Evolutionary conservation across 2,113 vertebrate genomes (phyloP).

Genomic region (Copsychus sechellarum): DNA sequence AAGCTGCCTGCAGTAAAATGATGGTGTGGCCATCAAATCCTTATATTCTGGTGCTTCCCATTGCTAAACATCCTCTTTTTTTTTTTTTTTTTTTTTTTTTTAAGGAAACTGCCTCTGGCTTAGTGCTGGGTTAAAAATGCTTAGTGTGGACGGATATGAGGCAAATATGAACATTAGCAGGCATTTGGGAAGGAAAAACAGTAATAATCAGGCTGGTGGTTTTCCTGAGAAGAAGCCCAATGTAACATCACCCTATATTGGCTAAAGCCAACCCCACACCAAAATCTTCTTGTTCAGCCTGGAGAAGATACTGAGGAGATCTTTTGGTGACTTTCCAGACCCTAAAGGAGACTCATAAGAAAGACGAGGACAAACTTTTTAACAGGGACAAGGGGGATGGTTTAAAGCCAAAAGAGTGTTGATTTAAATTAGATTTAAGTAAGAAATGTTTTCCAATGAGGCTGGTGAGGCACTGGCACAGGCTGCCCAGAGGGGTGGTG

Average conservation of each 20-base stretch:
- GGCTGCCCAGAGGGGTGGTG: not conserved
- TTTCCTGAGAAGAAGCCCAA: not conserved
- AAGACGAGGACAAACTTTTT: not conserved
- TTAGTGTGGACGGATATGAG: not conserved
- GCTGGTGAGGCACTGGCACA: not conserved
- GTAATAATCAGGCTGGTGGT: rapidly evolving
- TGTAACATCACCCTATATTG: not conserved
- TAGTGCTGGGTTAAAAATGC: not conserved
- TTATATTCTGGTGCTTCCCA: not conserved
- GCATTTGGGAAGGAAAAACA: not conserved
- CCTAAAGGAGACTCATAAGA: not conserved
- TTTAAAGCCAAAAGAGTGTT: not conserved
- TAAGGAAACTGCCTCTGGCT: not conserved
- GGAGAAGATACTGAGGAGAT: not conserved
- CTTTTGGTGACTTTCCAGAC: not conserved
- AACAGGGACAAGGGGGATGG: no score
- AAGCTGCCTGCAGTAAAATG: not conserved
- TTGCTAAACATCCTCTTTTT: not conserved
- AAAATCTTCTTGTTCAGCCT: not conserved
- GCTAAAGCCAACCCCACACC: not conserved
- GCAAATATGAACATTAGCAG: not conserved
- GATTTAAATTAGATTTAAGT: not conserved
- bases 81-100: no score
- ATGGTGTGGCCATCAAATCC: rapidly evolving
- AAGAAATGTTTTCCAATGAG: not conserved